Evolutionary conservation across 2,888 invertebrate species (phyloP), one percentile per base, ranked within the genome.

Genomic region (Dastarcus helophoroides): DNA sequence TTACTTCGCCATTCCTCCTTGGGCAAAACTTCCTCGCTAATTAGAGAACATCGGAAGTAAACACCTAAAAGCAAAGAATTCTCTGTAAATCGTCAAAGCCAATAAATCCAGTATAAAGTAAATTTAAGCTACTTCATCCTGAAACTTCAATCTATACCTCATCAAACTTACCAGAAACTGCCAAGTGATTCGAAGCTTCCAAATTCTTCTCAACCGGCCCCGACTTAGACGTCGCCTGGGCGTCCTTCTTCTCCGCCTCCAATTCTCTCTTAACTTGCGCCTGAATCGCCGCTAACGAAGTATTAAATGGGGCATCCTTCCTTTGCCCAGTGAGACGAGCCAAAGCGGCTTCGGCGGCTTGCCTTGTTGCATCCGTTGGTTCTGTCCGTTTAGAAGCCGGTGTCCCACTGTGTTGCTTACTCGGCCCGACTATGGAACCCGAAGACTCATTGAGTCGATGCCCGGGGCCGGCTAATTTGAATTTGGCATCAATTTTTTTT

Each of bases 321-420:
- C 29, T 41, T 28, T 51, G 48, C 22, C 50, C 48, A 38, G 77
- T 72, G 10, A 85, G 58, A 36, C 91, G 71, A 0, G 81, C 71
- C 39, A 91, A 57, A 0, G 91, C 90, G 8, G 91, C 91, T 29
- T 79, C 79, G 0, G 86, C 91, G 8, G 91, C 91, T 22, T 77
- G 73, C 48, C 75, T 75, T 12, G 81, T 81, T 45, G 83, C 86
- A 26, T 73, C 68, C 0, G 82, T 76, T 23, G 81, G 65, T 17
- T 74, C 76, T 1, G 68, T 53, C 31, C 73, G 62, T 16, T 66
- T 62, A n/a, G n/a, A n/a, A 5, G 58, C 51, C 36, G 45, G 44
- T 8, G 17, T 24, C 4, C 31, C 29, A 37, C 42, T 43, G 29
- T 46, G 40, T 22, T 27, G 33, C 38, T 48, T 53, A 24, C 46